Evolutionary conservation across 2,797 vertebrate species (phyloP).

Genomic region (Ctenopoma kingsleyae): DNA sequence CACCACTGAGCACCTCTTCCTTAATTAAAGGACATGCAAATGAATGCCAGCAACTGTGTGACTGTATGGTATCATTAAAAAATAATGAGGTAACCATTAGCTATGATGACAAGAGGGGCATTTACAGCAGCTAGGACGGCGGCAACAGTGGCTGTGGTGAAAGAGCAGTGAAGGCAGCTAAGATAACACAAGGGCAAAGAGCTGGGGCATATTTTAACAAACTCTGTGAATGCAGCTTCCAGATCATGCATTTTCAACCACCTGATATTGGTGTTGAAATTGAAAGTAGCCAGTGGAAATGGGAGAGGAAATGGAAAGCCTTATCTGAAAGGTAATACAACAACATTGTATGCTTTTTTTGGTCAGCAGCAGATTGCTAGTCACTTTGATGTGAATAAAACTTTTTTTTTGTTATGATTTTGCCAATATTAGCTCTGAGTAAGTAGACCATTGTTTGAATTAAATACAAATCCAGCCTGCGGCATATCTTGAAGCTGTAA

Average conservation of each 20-base stretch:
- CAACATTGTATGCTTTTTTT: not conserved
- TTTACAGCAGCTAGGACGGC: slow-evolving; percentile 17
- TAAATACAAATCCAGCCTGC: not conserved
- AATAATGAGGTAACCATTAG: slow-evolving; percentile 20
- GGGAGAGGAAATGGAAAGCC: slow-evolving; percentile 31
- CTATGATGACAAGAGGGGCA: slow-evolving; percentile 14
- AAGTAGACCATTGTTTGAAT: not conserved
- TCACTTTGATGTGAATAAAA: not conserved
- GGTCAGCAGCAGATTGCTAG: not conserved
- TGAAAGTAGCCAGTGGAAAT: slow-evolving; percentile 19
- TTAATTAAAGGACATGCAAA: slow-evolving; percentile 24
- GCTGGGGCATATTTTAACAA: slow-evolving; percentile 18
- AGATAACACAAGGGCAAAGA: not conserved
- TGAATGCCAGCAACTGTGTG: not conserved
- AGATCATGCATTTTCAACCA: not conserved
- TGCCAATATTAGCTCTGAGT: not conserved
- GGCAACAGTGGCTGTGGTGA: not conserved
- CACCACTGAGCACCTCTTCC: not conserved
- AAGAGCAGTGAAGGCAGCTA: not conserved
- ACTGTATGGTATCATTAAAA: slow-evolving; percentile 33
- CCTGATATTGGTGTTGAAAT: slow-evolving; percentile 9
- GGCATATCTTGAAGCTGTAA: not conserved
- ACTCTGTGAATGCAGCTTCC: not conserved
- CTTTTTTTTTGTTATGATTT: not conserved
- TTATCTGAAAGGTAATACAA: slow-evolving; percentile 11